A percentile compares a stretch with the other conserved stretches of the same genome.
These are phyloP conservation scores for Metalampra italica DNA, from an alignment of 2,888 invertebrate genomes.

Conservation along the genomic window DNA sequence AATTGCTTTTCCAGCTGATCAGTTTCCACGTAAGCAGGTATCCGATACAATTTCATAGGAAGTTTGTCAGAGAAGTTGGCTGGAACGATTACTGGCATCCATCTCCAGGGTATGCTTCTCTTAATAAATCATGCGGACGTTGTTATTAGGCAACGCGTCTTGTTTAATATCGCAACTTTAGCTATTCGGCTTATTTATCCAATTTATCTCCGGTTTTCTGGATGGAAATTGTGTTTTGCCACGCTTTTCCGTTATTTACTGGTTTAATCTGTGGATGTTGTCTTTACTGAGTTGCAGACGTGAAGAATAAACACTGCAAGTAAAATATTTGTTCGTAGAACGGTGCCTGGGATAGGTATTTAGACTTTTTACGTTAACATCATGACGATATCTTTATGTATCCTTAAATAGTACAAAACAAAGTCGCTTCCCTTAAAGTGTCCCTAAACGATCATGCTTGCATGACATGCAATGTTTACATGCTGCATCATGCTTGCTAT, in stretches of 20 bases:
- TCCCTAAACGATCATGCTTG: no score
- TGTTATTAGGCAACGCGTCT: constrained; percentile 36
- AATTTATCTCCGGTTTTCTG: constrained; percentile 3
- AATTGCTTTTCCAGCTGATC: background rate
- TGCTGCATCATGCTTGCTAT: no score
- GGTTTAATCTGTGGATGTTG: background rate
- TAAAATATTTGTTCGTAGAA: no score
- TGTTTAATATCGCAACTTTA: constrained; percentile 31
- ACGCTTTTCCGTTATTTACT: background rate
- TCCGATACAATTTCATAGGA: constrained; percentile 41
- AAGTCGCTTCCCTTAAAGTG: no score
- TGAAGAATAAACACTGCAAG: background rate
- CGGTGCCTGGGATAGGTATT: no score
- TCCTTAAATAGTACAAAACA: no score
- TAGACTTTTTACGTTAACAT: no score
- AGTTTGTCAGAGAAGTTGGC: constrained; percentile 26
- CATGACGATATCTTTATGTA: no score
- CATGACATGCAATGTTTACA: no score
- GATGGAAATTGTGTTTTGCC: constrained; percentile 4
- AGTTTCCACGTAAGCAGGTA: constrained; percentile 21
- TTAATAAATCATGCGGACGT: constrained; percentile 39
- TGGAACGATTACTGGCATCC: constrained; percentile 32
- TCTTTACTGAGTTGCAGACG: no score
- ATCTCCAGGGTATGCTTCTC: constrained; percentile 22
- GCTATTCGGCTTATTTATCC: constrained; percentile 7